Evolutionary conservation across 2,113 vertebrate species (phyloP).

Genomic region (Aegotheles bennettii): DNA sequence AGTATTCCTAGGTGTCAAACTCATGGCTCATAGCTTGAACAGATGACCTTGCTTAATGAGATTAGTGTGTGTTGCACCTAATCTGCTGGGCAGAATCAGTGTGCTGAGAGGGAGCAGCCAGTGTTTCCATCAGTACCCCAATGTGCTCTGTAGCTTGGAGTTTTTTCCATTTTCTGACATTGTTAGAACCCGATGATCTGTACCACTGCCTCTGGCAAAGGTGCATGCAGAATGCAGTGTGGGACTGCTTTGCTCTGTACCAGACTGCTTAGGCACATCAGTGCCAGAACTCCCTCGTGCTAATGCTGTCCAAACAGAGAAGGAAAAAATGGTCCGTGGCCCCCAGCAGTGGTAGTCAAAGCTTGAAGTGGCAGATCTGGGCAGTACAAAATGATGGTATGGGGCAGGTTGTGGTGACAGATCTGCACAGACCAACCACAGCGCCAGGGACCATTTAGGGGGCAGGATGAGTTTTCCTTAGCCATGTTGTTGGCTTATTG

Average conservation of each 20-base stretch:
- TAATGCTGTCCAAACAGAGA: not conserved
- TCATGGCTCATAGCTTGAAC: slow-evolving; percentile 15
- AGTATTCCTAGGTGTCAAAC: slow-evolving; percentile 26
- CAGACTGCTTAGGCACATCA: not conserved
- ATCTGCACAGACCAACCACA: not conserved
- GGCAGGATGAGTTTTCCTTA: not conserved
- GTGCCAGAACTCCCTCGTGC: accelerated
- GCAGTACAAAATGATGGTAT: not conserved
- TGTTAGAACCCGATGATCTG: not conserved
- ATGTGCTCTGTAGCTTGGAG: not conserved
- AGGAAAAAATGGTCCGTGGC: not conserved
- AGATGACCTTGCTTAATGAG: slow-evolving; percentile 35
- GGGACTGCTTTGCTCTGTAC: not conserved
- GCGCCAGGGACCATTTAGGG: not conserved
- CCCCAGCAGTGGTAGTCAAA: not conserved
- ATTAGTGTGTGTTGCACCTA: not conserved
- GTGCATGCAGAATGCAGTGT: accelerated
- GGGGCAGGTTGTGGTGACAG: not conserved
- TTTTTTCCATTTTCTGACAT: not conserved
- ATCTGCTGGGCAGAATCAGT: not conserved
- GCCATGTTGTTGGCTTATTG: not conserved
- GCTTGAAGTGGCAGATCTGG: not conserved
- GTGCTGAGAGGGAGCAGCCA: not conserved
- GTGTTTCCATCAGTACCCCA: not conserved
- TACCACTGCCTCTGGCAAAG: not conserved